Evolutionary conservation across 2,113 vertebrate genomes (phyloP), one percentile per base, ranked within the genome.

Genomic region (Hypanus sabinus): DNA sequence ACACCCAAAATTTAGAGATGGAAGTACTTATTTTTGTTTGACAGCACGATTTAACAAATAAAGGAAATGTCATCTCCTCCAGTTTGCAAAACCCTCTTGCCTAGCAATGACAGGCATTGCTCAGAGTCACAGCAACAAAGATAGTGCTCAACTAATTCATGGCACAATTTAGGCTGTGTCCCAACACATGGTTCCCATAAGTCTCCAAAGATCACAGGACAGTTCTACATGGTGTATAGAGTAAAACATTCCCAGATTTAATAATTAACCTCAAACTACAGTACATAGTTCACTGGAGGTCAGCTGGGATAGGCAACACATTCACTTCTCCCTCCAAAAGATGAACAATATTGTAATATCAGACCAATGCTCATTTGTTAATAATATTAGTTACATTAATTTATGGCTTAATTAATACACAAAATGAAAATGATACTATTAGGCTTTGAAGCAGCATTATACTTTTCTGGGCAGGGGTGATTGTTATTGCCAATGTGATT

Each of bases 181-280:
- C 85, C 16, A 33, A 68, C 85, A 90, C 30, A 90, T 90, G 85
- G 60, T 68, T 90, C 30, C 85, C 60, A 90, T 90, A 90, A 90
- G 85, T 33, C n/a, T 90, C 14, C 85, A 18, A 68, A 65, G 85
- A 90, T 90, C 60, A 1, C 60, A 90, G 27, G 71, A 60, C 16
- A 65, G 85, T 88, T 65, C 62, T 88, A 62, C 85, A 33, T 88
- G 85, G 85, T 65, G 60, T 1, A n/a, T 20, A 68, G 33, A 14
- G 60, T 36, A 90, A 90, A 90, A 33, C 60, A 90, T 90, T 90
- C 60, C 85, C 85, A 90, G 85, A 90, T 68, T 90, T 90, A 68
- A 90, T 60, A 90, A 65, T 90, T 90, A n/a, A 90, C 85, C n/a
- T 90, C 60, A 30, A 90, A 90, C 62, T 90, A 24, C 60, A 90